A percentile compares a stretch with the other conserved stretches of the same genome.
phyloP scores from a whole-genome alignment of 2,113 vertebrate species.

The Halichoeres trimaculatus region DNA sequence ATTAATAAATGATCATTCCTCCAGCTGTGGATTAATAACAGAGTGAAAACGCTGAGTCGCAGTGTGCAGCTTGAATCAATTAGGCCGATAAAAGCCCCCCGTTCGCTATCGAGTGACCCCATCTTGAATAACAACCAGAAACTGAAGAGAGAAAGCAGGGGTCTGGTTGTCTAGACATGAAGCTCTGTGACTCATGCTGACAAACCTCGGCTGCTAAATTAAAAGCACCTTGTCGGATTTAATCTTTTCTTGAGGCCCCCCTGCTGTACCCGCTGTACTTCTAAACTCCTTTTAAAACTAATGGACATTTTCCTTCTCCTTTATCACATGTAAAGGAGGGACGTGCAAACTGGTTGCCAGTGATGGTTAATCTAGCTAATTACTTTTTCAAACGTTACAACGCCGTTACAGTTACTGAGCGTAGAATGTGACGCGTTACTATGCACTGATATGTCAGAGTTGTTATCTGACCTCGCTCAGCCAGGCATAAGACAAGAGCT shows the following conservation, averaged over 20 bases:
- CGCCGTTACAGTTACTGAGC: too few species aligned
- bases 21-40: conserved; percentile 48
- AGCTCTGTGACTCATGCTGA: conserved; percentile 55
- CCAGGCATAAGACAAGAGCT: too few species aligned
- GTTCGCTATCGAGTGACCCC: conserved; percentile 57
- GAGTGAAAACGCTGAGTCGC: conserved; percentile 22
- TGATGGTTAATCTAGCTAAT: too few species aligned
- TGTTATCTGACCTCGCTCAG: too few species aligned
- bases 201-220: conserved; percentile 36
- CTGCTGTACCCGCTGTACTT: conserved; percentile 24
- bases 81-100: conserved; percentile 58
- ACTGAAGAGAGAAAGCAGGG: background rate
- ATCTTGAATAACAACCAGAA: conserved; percentile 59
- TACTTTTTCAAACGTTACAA: too few species aligned
- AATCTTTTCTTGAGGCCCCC: conserved; percentile 34
- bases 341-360: too few species aligned
- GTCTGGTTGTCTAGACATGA: conserved; percentile 48
- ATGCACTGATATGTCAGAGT: too few species aligned
- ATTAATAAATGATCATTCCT: conserved; percentile 54
- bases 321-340: background rate
- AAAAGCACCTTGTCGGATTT: conserved; percentile 51
- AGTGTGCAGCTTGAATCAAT: conserved; percentile 52
- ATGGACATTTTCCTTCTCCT: background rate
- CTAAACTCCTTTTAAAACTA: background rate
- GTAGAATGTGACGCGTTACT: too few species aligned